phyloP scores from a whole-genome alignment of 1,140 invertebrate genomes.

The Atta cephalotes region DNA sequence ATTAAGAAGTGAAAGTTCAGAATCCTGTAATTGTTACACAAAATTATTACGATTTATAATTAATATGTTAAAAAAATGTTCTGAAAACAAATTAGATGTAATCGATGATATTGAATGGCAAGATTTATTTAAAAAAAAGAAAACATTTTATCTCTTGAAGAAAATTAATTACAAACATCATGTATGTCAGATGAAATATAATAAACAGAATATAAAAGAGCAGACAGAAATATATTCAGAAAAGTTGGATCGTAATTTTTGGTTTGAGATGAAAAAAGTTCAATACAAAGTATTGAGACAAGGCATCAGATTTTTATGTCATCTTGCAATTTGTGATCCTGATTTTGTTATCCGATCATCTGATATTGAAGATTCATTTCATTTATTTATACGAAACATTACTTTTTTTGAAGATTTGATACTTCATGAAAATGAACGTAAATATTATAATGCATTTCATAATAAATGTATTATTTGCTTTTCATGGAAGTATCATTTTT shows the following conservation, averaged over 20 bases:
- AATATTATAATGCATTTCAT: slow-evolving; percentile 61
- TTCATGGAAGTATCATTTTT: not conserved
- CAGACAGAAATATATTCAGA: slow-evolving; percentile 46
- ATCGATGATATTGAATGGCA: slow-evolving; percentile 6
- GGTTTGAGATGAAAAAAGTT: slow-evolving; percentile 70
- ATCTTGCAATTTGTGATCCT: slow-evolving; percentile 79
- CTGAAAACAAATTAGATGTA: slow-evolving; percentile 69
- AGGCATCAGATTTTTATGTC: slow-evolving; percentile 81
- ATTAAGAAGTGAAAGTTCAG: slow-evolving; percentile 65
- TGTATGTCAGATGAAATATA: not conserved
- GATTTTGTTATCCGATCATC: slow-evolving; percentile 77
- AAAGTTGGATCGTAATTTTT: slow-evolving; percentile 71
- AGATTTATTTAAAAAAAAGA: slow-evolving; percentile 22
- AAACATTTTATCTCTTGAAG: slow-evolving; percentile 24
- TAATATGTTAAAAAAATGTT: slow-evolving; percentile 79
- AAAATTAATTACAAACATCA: slow-evolving; percentile 62
- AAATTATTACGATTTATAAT: slow-evolving; percentile 78
- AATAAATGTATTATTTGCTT: slow-evolving; percentile 3
- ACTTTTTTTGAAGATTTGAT: slow-evolving; percentile 73
- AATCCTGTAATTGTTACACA: slow-evolving; percentile 79
- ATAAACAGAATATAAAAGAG: not conserved
- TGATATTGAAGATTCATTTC: slow-evolving; percentile 79
- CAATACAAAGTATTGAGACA: slow-evolving; percentile 78
- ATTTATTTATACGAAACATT: slow-evolving; percentile 79
- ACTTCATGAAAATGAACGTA: slow-evolving; percentile 80